These are phyloP conservation scores for Xenops minutus DNA, from an alignment of 2,797 vertebrate species.

Conservation along the genomic window DNA sequence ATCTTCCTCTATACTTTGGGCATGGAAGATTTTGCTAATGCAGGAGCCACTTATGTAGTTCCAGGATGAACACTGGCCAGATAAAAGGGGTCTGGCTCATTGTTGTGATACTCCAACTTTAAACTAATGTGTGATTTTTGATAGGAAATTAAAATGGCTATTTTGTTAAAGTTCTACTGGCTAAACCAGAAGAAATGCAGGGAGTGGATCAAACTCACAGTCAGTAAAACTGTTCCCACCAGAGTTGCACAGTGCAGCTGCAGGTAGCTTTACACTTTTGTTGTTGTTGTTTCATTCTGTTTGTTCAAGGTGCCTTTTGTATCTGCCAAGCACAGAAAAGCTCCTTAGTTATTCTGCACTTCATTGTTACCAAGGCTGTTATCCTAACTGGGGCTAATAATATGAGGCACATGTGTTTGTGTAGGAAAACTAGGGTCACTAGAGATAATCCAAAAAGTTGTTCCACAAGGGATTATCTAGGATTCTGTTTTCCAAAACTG, in stretches of 20 bases:
- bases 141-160: not conserved
- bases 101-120: slow-evolving; percentile 25
- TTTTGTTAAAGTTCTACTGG: slow-evolving; percentile 6
- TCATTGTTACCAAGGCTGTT: slow-evolving; percentile 29
- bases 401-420: slow-evolving; percentile 49
- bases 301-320: slow-evolving; percentile 37
- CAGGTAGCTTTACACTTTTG: slow-evolving; percentile 6
- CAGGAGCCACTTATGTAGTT: not conserved
- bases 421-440: slow-evolving; percentile 64
- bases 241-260: slow-evolving; percentile 6
- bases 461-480: slow-evolving; percentile 62
- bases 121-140: slow-evolving; percentile 29
- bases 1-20: not conserved
- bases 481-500: slow-evolving; percentile 64
- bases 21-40: not conserved
- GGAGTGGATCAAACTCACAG: not conserved
- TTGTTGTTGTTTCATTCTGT: not conserved
- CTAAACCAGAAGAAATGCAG: not conserved
- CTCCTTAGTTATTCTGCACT: not conserved
- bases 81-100: slow-evolving; percentile 1
- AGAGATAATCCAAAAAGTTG: slow-evolving; percentile 69
- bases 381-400: slow-evolving; percentile 47
- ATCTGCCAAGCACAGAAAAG: not conserved
- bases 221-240: slow-evolving; percentile 7
- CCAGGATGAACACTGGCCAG: not conserved